phyloP scores from a whole-genome alignment of 2,113 vertebrate species.

The Leucoraja erinaceus region DNA sequence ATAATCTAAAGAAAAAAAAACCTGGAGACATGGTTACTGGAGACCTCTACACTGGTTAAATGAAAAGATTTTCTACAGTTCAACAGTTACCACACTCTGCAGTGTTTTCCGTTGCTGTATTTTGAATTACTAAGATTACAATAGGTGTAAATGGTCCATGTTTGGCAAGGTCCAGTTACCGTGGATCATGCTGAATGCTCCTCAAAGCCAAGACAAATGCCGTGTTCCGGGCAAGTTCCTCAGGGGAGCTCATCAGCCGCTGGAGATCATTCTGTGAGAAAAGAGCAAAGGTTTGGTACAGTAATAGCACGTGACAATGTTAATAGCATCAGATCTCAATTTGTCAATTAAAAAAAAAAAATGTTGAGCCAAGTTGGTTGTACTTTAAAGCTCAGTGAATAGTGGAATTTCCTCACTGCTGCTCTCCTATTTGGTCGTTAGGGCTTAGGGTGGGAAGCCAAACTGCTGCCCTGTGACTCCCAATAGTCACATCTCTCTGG shows the following conservation, averaged over 20 bases:
- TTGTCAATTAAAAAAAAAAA: neutral
- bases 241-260: slow-evolving; percentile 82
- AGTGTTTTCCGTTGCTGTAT: neutral
- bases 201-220: slow-evolving; percentile 87
- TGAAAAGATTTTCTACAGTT: too few species aligned
- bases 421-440: neutral
- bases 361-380: neutral
- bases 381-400: neutral
- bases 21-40: too few species aligned
- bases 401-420: too few species aligned
- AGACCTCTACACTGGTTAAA: too few species aligned
- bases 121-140: neutral
- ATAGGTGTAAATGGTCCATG: too few species aligned
- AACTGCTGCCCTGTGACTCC: neutral
- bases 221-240: slow-evolving; percentile 84
- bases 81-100: neutral
- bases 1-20: too few species aligned
- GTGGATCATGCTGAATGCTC: slow-evolving; percentile 85
- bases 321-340: neutral
- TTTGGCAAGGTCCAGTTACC: slow-evolving; percentile 55
- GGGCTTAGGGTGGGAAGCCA: neutral
- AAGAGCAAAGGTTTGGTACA: neutral
- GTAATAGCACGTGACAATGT: neutral
- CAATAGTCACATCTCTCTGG: neutral
- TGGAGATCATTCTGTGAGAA: slow-evolving; percentile 78